phyloP scores from a whole-genome alignment of 2,113 vertebrate species.

The Ophthalmotilapia sp. region DNA sequence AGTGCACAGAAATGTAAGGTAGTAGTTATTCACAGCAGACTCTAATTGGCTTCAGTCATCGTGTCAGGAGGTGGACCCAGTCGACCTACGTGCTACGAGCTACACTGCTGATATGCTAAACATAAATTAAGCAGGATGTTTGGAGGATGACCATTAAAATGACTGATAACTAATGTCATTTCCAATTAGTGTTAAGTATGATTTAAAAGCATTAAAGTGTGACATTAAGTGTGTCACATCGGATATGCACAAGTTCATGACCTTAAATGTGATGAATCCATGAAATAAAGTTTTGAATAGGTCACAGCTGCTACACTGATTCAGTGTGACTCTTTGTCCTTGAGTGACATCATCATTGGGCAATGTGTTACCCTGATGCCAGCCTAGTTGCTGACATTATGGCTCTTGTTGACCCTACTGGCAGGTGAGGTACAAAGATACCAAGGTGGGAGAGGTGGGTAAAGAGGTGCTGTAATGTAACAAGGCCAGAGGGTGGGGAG shows the following conservation, averaged over 20 bases:
- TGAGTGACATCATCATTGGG: background rate
- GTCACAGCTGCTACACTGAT: background rate
- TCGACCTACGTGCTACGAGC: background rate
- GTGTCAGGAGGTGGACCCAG: background rate
- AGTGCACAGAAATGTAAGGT: background rate
- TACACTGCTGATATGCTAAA: background rate
- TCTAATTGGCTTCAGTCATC: background rate
- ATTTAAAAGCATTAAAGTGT: background rate
- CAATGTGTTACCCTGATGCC: background rate
- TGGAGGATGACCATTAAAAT: constrained; percentile 10
- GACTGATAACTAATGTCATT: constrained; percentile 13
- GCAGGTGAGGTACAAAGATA: background rate
- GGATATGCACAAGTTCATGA: background rate
- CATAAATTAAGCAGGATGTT: background rate
- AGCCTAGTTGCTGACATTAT: background rate
- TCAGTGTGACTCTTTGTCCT: background rate
- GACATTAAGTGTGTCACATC: constrained; percentile 16
- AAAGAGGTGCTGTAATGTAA: background rate
- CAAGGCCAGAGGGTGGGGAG: background rate
- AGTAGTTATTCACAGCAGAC: background rate
- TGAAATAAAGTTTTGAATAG: constrained; percentile 6
- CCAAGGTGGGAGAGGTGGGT: background rate
- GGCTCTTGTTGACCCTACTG: background rate
- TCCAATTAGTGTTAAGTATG: background rate
- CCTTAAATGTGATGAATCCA: background rate